These are phyloP conservation scores for Stomatorhinus walkeri DNA, from an alignment of 2,797 vertebrate species.

Conservation along the genomic window DNA sequence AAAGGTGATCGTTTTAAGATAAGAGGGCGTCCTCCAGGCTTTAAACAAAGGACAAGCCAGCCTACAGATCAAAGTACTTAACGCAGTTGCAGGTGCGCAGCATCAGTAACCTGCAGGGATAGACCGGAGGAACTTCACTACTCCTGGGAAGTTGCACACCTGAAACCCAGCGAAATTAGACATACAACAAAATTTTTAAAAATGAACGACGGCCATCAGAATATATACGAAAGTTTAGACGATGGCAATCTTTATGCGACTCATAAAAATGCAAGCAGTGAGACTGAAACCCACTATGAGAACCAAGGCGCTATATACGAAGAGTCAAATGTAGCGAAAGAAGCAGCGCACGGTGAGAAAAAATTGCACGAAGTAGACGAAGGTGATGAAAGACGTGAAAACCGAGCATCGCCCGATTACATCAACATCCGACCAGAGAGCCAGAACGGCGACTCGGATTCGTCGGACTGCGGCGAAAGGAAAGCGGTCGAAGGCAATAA, in stretches of 20 bases:
- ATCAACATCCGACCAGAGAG: constrained; percentile 41
- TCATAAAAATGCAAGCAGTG: constrained; percentile 19
- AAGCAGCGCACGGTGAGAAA: constrained; percentile 28
- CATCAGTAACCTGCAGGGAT: constrained; percentile 22
- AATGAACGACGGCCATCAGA: constrained; percentile 29
- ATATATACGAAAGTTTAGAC: constrained; percentile 32
- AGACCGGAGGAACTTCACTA: not conserved
- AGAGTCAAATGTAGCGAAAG: constrained; percentile 22
- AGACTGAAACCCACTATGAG: constrained; percentile 27
- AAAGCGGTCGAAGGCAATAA: not conserved
- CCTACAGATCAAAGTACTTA: constrained; percentile 41
- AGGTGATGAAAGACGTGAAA: not conserved
- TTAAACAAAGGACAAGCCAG: not conserved
- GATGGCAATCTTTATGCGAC: constrained; percentile 22
- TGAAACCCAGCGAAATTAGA: not conserved
- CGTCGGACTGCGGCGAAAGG: constrained; percentile 33
- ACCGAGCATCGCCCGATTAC: constrained; percentile 42
- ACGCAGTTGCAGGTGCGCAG: constrained; percentile 37
- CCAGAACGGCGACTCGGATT: not conserved
- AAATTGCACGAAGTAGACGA: not conserved
- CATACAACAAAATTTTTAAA: not conserved
- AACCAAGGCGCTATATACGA: constrained; percentile 29
- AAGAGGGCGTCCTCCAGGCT: not conserved
- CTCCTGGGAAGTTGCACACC: not conserved
- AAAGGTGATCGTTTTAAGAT: constrained; percentile 8